Percentiles rank a stretch among this genome's conserved stretches.
phyloP scores from a whole-genome alignment of 2,888 invertebrate genomes.

The Andricus quercusramuli region DNA sequence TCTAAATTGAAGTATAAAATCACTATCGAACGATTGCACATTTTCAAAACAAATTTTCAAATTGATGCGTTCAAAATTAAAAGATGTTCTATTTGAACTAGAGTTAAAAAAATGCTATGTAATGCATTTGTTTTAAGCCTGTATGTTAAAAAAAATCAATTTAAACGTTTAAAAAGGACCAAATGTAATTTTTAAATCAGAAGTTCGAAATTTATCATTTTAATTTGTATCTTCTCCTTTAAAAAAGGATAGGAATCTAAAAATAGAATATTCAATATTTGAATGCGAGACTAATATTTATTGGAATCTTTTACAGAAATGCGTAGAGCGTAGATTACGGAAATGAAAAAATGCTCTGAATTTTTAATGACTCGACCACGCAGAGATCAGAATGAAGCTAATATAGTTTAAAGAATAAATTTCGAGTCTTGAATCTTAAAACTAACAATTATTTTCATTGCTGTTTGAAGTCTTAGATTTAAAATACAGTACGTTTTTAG shows the following conservation, averaged over 20 bases:
- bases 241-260: background rate
- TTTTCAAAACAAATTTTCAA: no score
- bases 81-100: no score
- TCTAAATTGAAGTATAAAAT: no score
- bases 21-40: no score
- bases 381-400: background rate
- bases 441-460: background rate
- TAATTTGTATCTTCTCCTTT: background rate
- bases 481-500: background rate
- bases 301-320: constrained; percentile 27
- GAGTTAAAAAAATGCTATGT: no score
- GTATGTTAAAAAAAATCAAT: no score
- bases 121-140: no score
- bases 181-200: no score
- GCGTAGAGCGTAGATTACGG: background rate
- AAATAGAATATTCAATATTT: background rate
- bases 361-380: constrained; percentile 14
- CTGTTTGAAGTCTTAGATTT: no score
- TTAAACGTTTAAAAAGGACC: no score
- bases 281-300: constrained; percentile 22
- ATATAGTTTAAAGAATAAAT: background rate
- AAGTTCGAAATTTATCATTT: background rate
- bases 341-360: background rate
- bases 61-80: no score
- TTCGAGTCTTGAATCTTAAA: background rate